Evolutionary conservation across 2,888 invertebrate genomes (phyloP), one percentile per base, ranked within the genome.

Genomic region (Agrotis ipsilon): DNA sequence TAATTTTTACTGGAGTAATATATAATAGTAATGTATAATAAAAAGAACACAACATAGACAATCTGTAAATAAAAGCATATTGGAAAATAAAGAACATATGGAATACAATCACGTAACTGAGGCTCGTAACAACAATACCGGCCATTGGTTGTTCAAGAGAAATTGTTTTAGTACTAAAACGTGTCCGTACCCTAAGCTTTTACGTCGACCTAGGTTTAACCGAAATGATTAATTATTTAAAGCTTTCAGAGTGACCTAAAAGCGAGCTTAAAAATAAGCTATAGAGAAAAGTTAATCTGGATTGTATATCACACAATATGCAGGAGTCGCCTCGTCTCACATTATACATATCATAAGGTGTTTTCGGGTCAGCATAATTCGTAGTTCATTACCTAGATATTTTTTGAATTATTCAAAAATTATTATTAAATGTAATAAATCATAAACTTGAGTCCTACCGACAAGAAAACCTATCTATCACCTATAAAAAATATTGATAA

Each of bases 91-190:
- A 75, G 32, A 58, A 51, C 13, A 63, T 21, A 60, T 43, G 24
- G 43, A 51, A 78, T 52, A 78, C 60, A 70, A 71, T 64, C 62
- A 39, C 54, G 55, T 68, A 51, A 70, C 63, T 46, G 21, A 16
- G 49, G 18, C 49, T 76, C 43, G 52, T 52, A 60, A 60, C 51
- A 64, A 57, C 54, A 66, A 62, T 62, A 65, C 43, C 24, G 19
- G 70, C 11, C 24, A 49, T 49, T 58, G 68, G 54, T 59, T 45
- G 45, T 63, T 58, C 52, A 62, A 72, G 43, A 11, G n/a, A 72
- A 66, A 45, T 61, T 51, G 39, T 61, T 68, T 67, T 46, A 57
- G 61, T 75, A 72, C 39, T 75, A 43, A 75, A 66, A 75, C 66
- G 45, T 72, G 57, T 39, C 19, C 24, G 13, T 65, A 46, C 48